A percentile compares a stretch with the other conserved stretches of the same genome.
phyloP scores from a whole-genome alignment of 2,797 vertebrate genomes.

The Vireo griseus region DNA sequence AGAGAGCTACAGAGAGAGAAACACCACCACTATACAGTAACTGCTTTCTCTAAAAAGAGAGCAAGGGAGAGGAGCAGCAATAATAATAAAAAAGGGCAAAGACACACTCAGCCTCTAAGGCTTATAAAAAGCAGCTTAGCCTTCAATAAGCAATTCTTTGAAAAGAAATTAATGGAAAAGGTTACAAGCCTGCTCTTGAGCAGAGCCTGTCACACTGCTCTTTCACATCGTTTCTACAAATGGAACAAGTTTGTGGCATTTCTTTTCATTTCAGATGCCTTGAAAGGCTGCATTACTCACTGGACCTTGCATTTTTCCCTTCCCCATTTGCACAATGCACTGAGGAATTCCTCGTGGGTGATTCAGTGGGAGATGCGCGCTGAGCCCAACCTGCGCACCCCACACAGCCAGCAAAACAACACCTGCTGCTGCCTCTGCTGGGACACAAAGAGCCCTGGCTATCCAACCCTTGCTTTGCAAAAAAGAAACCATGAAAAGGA shows the following conservation, averaged over 20 bases:
- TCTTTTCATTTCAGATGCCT: slow-evolving; percentile 47
- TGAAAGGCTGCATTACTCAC: slow-evolving; percentile 39
- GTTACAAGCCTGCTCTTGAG: slow-evolving; percentile 29
- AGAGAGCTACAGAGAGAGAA: neutral
- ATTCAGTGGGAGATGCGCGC: neutral
- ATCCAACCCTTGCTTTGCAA: neutral
- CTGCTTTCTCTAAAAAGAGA: neutral
- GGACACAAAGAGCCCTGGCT: neutral
- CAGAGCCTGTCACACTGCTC: slow-evolving; percentile 4
- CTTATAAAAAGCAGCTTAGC: slow-evolving; percentile 49
- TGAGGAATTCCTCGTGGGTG: slow-evolving; percentile 28
- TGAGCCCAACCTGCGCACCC: neutral
- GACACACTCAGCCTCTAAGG: neutral
- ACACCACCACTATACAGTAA: neutral
- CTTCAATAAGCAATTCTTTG: slow-evolving; percentile 52
- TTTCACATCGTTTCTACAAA: slow-evolving; percentile 26
- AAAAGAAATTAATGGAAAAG: slow-evolving; percentile 62
- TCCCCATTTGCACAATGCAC: neutral
- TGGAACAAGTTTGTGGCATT: slow-evolving; percentile 27
- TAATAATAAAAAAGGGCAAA: slow-evolving; percentile 33
- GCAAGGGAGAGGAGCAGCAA: neutral
- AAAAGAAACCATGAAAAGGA: neutral
- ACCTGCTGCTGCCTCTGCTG: neutral
- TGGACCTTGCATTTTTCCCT: slow-evolving; percentile 4
- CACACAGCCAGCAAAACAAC: neutral